Conservation (phyloP, 2,797 vertebrate species). For the Clarias fuscus region DNA sequence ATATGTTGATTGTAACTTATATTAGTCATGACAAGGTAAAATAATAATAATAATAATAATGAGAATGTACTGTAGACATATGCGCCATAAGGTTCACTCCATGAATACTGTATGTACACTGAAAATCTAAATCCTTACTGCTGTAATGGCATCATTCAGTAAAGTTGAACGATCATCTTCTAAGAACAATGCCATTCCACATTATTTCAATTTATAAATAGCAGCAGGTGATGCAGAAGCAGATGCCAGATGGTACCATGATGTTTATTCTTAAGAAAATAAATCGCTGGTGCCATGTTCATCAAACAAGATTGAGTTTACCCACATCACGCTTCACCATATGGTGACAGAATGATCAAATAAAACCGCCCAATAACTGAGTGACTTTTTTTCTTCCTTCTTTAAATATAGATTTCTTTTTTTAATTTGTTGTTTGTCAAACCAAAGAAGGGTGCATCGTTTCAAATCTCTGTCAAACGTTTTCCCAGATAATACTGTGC, state of each 20-base stretch:
- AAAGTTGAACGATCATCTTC: neutral
- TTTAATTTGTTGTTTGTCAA: neutral
- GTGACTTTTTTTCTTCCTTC: too few species aligned
- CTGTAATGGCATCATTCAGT: neutral
- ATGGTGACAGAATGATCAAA: neutral
- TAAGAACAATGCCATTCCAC: neutral
- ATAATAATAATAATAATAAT: neutral
- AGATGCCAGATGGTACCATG: slow-evolving; percentile 4
- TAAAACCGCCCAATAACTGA: neutral
- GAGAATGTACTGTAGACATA: neutral
- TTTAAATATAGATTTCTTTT: too few species aligned
- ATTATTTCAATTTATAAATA: neutral
- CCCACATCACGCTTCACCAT: neutral
- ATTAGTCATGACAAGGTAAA: neutral
- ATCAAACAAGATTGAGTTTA: neutral
- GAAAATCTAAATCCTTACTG: neutral
- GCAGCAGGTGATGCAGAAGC: neutral
- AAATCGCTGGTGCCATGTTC: neutral
- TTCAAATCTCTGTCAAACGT: neutral
- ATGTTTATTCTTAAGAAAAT: neutral
- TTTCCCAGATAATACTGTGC: neutral
- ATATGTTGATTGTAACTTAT: neutral
- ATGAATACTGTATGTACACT: too few species aligned
- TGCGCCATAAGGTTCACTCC: neutral
- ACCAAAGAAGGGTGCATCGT: neutral